These are phyloP conservation scores for Laothoe populi DNA, from an alignment of 2,888 invertebrate genomes.

Conservation along the genomic window DNA sequence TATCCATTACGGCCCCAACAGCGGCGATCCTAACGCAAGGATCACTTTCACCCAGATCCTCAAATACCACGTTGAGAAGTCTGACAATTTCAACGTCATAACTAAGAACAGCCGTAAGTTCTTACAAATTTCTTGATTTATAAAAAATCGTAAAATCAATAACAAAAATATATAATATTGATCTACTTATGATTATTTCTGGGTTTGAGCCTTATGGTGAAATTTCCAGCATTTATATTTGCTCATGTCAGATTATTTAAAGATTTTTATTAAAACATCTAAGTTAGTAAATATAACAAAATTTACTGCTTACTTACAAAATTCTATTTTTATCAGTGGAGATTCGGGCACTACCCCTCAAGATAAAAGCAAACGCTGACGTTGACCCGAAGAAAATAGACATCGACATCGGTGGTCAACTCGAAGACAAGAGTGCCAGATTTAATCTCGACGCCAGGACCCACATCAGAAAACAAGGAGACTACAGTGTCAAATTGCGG, in stretches of 20 bases:
- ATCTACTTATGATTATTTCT: no score
- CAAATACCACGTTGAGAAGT: conserved; percentile 63
- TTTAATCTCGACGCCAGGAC: conserved; percentile 84
- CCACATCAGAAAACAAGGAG: conserved; percentile 70
- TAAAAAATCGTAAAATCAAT: neutral
- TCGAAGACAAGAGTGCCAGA: conserved; percentile 85
- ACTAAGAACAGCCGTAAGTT: conserved; percentile 80
- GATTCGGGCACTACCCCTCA: conserved; percentile 81
- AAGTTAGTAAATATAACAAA: neutral
- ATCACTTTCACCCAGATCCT: conserved; percentile 76
- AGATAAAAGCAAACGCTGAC: conserved; percentile 83
- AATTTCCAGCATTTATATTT: no score
- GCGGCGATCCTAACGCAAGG: conserved; percentile 80
- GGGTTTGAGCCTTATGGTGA: no score
- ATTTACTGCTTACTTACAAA: neutral
- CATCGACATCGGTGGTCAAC: conserved; percentile 83
- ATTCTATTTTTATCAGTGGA: conserved; percentile 65
- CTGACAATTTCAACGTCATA: conserved; percentile 73
- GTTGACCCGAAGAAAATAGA: conserved; percentile 83
- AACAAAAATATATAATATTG: no score
- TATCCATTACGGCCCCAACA: conserved; percentile 86
- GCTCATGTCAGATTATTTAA: no score
- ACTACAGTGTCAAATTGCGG: conserved; percentile 69
- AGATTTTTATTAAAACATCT: no score
- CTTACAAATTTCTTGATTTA: neutral